Evolutionary conservation across 2,888 invertebrate species (phyloP).

Genomic region (Meteorus cinctellus): DNA sequence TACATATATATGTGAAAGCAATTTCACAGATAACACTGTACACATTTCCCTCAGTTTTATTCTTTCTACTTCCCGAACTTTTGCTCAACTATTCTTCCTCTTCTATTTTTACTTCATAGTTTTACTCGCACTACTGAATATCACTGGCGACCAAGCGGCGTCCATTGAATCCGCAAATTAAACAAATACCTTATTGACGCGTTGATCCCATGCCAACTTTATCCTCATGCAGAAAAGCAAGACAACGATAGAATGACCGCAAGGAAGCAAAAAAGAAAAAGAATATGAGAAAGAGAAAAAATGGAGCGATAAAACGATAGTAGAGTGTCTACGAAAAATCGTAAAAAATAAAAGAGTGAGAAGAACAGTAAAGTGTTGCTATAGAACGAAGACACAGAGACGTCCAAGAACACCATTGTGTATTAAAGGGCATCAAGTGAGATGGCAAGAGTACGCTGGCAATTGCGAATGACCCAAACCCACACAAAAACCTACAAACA

Average conservation of each 20-base stretch:
- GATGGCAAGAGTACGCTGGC: not conserved
- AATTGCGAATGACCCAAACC: slow-evolving; percentile 58
- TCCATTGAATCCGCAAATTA: slow-evolving; percentile 64
- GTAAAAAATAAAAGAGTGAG: not conserved
- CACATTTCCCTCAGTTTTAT: not conserved
- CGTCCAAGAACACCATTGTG: not conserved
- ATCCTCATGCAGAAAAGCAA: slow-evolving; percentile 19
- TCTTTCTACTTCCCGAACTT: not conserved
- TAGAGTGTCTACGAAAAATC: not conserved
- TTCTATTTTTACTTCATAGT: not conserved
- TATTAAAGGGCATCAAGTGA: slow-evolving; percentile 18
- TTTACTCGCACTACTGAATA: slow-evolving; percentile 39
- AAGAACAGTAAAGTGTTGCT: not conserved
- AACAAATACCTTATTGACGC: slow-evolving; percentile 68
- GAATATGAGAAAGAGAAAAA: not conserved
- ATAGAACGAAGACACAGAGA: not conserved
- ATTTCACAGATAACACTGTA: slow-evolving; percentile 32
- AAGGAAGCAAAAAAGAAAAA: not conserved
- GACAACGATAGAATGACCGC: no score
- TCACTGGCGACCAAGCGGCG: slow-evolving; percentile 42
- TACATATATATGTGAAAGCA: not conserved
- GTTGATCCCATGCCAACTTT: slow-evolving; percentile 62
- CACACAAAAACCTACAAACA: slow-evolving; percentile 48
- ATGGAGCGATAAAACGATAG: not conserved
- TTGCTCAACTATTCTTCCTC: not conserved